Evolutionary conservation across 2,797 vertebrate species (phyloP), one percentile per base, ranked within the genome.

Genomic region (Oceanodroma leucorhoa): DNA sequence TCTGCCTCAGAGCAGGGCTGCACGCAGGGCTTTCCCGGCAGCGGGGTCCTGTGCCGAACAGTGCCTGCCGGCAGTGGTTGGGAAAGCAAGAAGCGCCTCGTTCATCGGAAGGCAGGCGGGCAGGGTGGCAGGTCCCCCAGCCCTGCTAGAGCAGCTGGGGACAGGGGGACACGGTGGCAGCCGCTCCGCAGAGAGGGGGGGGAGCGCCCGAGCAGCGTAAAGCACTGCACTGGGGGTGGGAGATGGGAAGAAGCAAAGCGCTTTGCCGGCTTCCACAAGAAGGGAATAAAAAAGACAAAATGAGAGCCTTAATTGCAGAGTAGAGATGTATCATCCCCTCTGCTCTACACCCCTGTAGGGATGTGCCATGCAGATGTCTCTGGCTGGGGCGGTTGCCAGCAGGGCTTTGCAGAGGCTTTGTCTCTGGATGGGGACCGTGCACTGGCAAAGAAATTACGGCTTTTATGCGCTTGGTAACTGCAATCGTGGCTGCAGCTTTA

Each of bases 231-330:
- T 24, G 54, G 30, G 57, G 54, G 24, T 45, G 61, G 58, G 85
- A 70, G 53, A 1, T 10, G 54, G 48, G 71, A 65, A 84, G 54
- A 50, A 90, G 38, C 2, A 15, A 41, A 90, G n/a, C 5, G 0
- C 58, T 71, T 54, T 41, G 36, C 51, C 1, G 1, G 51, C 64
- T 95, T 91, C 62, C 78, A 54, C 32, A 30, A 86, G 54, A 58
- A 87, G 24, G 75, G 50, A 93, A 91, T 76, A 40, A 65, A 91
- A 90, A 8, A 11, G 24, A 88, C 64, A 92, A 95, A 96, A 95
- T 58, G 66, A 93, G 77, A 79, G 51, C 65, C 80, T n/a, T 92
- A 96, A 97, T 95, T 93, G 92, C 93, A 95, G 87, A 82, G 94
- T 32, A 94, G 90, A 95, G 89, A 76, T 10, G 10, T 43, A 58